Evolutionary conservation across 2,797 vertebrate genomes (phyloP).

Genomic region (Pseudochirops corinnae): DNA sequence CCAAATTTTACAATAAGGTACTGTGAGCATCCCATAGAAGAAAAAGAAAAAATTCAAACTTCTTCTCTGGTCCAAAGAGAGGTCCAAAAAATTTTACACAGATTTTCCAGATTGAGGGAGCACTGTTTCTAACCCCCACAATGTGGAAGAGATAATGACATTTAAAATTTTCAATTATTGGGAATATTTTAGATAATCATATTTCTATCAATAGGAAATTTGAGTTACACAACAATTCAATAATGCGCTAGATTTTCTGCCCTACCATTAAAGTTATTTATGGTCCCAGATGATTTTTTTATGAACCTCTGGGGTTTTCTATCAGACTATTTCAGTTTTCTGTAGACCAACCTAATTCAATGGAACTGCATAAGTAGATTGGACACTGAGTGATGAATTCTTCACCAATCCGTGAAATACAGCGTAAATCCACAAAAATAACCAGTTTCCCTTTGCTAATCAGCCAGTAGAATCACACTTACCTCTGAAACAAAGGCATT

Average conservation of each 20-base stretch:
- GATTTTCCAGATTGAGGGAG: not conserved
- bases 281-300: not conserved
- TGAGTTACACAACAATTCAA: not conserved
- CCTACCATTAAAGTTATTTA: not conserved
- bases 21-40: no score
- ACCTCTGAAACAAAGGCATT: not conserved
- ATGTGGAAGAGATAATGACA: not conserved
- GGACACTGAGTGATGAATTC: not conserved
- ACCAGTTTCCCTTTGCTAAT: not conserved
- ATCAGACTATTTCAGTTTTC: not conserved
- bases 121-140: not conserved
- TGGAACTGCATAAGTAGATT: not conserved
- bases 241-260: not conserved
- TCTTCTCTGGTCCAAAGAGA: not conserved
- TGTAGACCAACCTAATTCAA: not conserved
- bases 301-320: not conserved
- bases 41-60: not conserved
- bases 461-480: not conserved
- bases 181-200: not conserved
- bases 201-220: not conserved
- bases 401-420: not conserved
- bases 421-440: not conserved
- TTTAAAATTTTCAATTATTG: not conserved
- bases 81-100: no score
- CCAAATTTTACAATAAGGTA: not conserved